Conservation (phyloP, 2,888 invertebrate species). For the Sussaba pulchella region DNA sequence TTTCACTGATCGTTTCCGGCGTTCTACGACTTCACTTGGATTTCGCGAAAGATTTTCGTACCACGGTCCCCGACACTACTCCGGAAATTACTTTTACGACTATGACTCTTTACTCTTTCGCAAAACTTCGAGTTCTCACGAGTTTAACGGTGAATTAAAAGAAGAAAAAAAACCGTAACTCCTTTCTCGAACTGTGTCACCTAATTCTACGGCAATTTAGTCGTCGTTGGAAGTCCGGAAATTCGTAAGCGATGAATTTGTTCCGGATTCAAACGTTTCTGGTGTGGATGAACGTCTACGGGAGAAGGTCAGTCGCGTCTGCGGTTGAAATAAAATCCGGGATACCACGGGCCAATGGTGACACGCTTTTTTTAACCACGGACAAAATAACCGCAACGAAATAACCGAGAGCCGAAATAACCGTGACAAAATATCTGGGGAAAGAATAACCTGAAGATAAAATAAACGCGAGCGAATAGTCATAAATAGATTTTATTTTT, state of each 20-base stretch:
- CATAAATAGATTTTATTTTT: no score
- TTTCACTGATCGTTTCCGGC: not conserved
- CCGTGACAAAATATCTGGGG: no score
- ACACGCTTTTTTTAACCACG: no score
- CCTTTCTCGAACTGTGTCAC: conserved; percentile 9
- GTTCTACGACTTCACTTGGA: not conserved
- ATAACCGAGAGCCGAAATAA: no score
- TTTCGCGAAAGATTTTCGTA: not conserved
- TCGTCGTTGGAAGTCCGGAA: conserved; percentile 11
- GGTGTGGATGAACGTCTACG: conserved; percentile 11
- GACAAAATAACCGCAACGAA: no score
- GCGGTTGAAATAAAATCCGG: conserved; percentile 28
- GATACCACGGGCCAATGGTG: conserved; percentile 29
- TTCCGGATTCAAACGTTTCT: not conserved
- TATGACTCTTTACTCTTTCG: not conserved
- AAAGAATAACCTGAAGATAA: no score
- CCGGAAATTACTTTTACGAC: conserved; percentile 8
- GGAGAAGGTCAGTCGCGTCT: conserved; percentile 14
- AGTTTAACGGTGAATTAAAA: conserved; percentile 10
- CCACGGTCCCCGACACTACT: not conserved
- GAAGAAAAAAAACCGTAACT: conserved; percentile 13
- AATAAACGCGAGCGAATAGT: no score
- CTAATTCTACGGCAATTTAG: conserved; percentile 1
- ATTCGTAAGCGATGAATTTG: conserved; percentile 43
- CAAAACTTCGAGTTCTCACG: not conserved